Evolutionary conservation across 1,140 invertebrate genomes (phyloP), one percentile per base, ranked within the genome.

Genomic region (Protaetia brevitarsis): DNA sequence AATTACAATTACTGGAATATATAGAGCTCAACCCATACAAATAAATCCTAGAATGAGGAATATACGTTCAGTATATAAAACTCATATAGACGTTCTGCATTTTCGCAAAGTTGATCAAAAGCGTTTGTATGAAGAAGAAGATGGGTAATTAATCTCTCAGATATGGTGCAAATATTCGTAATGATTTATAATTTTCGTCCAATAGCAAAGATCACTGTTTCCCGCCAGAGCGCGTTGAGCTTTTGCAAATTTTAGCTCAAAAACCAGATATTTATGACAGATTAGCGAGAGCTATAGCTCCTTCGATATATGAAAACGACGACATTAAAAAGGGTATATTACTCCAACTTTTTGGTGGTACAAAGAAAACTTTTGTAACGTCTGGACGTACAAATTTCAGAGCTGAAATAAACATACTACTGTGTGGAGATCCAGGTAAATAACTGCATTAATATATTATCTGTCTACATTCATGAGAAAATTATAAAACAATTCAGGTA

Each of bases 321-420:
- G 97, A 99, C 78, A 94, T 99, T 56, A 99, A 99, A 80, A 99
- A 99, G 78, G 98, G 97, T 11, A 95, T 99, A 68, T 79, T 99
- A 7, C 79, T 99, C 27, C 96, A 99, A 77, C 79, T 99, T 1
- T 96, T 99, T 79, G 97, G 98, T 7, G 98, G 98, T 2, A 96
- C 95, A 0, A 94, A 92, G 74, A 99, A 99, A 79, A 92, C 90
- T 68, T 93, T 95, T 71, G 85, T 83, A 6, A 86, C 87, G 11
- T 86, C 89, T 29, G 94, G 94, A 0, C 82, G 94, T 67, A 92
- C 88, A 67, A 87, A 94, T 79, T 97, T 93, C 76, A 87, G 91
- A 70, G 88, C 94, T 1, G 96, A 99, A 79, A 89, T 99, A 28
- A 99, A 99, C 82, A 94, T 99, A 74, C 81, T 99, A 30, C 82